These are phyloP conservation scores for Zapus hudsonius DNA, from an alignment of 2,113 vertebrate species.

Conservation along the genomic window DNA sequence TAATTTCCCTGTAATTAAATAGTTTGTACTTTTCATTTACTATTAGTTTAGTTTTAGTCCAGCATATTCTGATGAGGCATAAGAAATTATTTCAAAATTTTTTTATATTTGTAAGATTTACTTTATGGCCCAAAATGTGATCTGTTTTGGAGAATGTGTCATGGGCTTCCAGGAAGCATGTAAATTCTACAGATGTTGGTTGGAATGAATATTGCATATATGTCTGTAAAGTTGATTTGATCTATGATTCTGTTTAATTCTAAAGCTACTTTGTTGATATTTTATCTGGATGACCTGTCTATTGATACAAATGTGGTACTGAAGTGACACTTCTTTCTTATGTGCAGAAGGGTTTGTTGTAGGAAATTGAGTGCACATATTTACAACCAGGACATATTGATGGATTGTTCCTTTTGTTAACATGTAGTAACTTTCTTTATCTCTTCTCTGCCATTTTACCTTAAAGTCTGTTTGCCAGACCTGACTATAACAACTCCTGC, in stretches of 20 bases:
- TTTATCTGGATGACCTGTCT: neutral
- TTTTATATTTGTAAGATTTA: neutral
- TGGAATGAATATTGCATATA: neutral
- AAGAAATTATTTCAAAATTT: neutral
- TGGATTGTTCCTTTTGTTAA: neutral
- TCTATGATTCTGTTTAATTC: too few species aligned
- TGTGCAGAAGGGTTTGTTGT: neutral
- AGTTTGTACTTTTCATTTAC: neutral
- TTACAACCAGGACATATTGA: neutral
- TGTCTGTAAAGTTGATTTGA: too few species aligned
- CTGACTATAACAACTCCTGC: neutral
- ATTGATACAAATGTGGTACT: neutral
- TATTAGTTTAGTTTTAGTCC: too few species aligned
- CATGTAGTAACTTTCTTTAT: neutral
- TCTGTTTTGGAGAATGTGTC: neutral
- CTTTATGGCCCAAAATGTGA: neutral
- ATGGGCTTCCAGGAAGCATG: neutral
- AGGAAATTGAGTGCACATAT: neutral
- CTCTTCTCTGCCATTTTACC: neutral
- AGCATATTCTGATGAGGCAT: neutral
- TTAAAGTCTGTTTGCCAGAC: neutral
- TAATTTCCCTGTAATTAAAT: too few species aligned
- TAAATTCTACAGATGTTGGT: neutral
- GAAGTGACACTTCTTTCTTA: neutral
- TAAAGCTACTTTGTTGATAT: neutral